Conservation (phyloP, 2,113 vertebrate genomes). For the Apteryx owenii region DNA sequence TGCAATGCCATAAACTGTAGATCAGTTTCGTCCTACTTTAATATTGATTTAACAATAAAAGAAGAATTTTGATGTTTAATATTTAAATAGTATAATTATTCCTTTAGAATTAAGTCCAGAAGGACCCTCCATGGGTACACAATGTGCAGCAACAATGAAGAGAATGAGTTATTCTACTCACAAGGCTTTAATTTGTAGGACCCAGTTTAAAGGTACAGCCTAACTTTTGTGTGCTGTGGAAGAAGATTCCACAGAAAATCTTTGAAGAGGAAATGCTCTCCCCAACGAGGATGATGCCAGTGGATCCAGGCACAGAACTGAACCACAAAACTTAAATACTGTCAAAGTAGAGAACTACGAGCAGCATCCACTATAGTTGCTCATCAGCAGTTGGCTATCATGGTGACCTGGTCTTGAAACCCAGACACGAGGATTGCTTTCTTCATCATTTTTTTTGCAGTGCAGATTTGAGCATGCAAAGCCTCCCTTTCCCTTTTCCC, state of each 20-base stretch:
- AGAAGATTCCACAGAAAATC: neutral
- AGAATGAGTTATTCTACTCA: neutral
- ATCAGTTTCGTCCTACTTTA: slow-evolving; percentile 24
- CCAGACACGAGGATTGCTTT: neutral
- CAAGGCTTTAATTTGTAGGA: neutral
- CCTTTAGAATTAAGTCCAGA: slow-evolving; percentile 15
- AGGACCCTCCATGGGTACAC: neutral
- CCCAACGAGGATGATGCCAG: neutral
- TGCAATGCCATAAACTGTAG: neutral
- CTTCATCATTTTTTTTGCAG: neutral
- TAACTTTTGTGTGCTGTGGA: neutral
- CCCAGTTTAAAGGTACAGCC: neutral
- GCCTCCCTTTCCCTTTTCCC: neutral
- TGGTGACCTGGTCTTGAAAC: neutral
- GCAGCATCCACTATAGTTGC: neutral
- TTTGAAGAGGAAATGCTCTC: neutral
- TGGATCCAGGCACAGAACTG: neutral
- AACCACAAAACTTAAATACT: neutral
- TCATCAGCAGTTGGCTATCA: neutral
- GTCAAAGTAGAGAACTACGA: neutral
- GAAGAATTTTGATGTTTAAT: slow-evolving; percentile 38
- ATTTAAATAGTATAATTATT: slow-evolving; percentile 47
- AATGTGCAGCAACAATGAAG: neutral
- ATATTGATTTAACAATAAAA: slow-evolving; percentile 45
- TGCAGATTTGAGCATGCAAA: neutral